These are phyloP conservation scores for Drosophila bocqueti DNA, from an alignment of 1,140 invertebrate species.

Conservation along the genomic window DNA sequence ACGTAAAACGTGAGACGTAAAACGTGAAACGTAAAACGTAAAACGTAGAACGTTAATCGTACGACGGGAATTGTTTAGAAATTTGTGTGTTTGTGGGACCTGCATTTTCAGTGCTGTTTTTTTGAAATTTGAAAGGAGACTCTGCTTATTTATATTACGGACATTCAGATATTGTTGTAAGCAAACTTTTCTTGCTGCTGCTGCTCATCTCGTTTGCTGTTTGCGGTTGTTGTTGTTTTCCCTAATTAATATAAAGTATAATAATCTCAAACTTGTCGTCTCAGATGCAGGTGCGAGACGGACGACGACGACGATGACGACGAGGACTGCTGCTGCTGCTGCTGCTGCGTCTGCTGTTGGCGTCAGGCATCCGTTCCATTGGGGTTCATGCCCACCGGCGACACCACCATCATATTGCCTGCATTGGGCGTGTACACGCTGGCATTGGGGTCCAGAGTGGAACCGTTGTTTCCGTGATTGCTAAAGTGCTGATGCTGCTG, in stretches of 20 bases:
- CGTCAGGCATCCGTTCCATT: constrained; percentile 82
- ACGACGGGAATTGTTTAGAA: constrained; percentile 30
- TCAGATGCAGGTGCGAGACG: constrained; percentile 66
- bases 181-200: constrained; percentile 51
- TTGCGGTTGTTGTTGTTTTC: constrained; percentile 24
- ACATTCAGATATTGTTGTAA: constrained; percentile 72
- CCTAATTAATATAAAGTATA: constrained; percentile 73
- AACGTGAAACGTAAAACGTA: background rate
- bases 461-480: background rate
- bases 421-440: constrained; percentile 94
- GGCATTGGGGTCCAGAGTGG: constrained; percentile 93
- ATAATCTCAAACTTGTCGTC: constrained; percentile 85
- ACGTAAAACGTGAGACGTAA: background rate
- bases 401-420: constrained; percentile 74
- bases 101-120: constrained; percentile 23
- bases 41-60: background rate
- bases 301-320: constrained; percentile 59
- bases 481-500: constrained; percentile 42
- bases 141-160: constrained; percentile 75
- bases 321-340: constrained; percentile 54
- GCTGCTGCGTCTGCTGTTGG: constrained; percentile 65
- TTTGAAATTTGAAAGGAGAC: constrained; percentile 49
- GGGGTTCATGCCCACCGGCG: constrained; percentile 72
- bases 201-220: constrained; percentile 46
- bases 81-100: constrained; percentile 26